Conservation (phyloP, 1,140 invertebrate species). For the Apis dorsata region DNA sequence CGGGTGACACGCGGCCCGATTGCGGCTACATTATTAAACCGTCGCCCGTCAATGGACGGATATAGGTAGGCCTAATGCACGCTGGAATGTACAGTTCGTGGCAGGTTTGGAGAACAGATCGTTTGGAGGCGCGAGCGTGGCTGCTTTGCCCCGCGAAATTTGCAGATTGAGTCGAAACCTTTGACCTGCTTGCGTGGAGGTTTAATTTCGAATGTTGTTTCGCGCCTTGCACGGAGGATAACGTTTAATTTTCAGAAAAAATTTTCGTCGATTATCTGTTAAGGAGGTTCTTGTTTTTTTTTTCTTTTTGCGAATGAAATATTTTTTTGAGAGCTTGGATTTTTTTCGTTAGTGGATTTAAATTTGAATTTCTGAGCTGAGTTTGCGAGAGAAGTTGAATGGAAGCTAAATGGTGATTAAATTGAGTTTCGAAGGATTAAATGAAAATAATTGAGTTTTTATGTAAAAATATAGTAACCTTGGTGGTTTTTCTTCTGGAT, state of each 20-base stretch:
- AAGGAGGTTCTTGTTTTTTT: too few relatives aligned
- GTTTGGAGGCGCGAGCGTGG: conserved; percentile 41
- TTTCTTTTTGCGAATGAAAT: too few relatives aligned
- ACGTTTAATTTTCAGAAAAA: background rate
- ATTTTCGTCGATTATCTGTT: background rate
- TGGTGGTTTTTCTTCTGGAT: too few relatives aligned
- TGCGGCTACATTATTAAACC: conserved; percentile 63
- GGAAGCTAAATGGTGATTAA: too few relatives aligned
- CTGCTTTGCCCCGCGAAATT: conserved; percentile 31
- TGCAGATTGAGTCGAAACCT: conserved; percentile 51
- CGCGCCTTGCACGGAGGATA: background rate
- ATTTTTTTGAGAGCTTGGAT: too few relatives aligned
- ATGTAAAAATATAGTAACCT: too few relatives aligned
- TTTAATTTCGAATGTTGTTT: conserved; percentile 25
- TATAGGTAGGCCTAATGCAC: conserved; percentile 41
- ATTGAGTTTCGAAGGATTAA: too few relatives aligned
- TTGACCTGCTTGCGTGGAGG: background rate
- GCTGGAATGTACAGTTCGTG: conserved; percentile 54
- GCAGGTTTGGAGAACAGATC: conserved; percentile 54
- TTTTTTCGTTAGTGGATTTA: too few relatives aligned
- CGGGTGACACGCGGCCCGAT: conserved; percentile 49
- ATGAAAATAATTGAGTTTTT: too few relatives aligned
- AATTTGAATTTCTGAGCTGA: too few relatives aligned
- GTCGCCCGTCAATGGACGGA: conserved; percentile 28
- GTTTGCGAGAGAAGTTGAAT: too few relatives aligned